Conservation (phyloP, 2,888 invertebrate species). For the Orthosia gracilis region DNA sequence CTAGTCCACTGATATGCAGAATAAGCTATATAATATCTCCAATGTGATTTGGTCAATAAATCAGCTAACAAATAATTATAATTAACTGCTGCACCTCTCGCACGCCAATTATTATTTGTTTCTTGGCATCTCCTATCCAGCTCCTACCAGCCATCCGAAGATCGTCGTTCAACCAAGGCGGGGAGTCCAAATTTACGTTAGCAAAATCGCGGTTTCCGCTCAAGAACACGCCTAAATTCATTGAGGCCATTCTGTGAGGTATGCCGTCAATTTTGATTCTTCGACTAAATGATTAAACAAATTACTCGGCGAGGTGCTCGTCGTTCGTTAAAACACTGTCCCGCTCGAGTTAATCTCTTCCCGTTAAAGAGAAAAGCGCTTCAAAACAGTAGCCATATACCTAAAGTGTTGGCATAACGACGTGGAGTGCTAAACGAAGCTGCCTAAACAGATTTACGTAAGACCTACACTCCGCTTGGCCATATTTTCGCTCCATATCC, state of each 20-base stretch:
- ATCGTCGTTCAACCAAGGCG: too few species aligned
- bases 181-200: neutral
- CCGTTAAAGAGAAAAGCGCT: neutral
- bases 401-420: slow-evolving; percentile 21
- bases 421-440: slow-evolving; percentile 29
- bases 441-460: slow-evolving; percentile 57
- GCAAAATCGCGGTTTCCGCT: neutral
- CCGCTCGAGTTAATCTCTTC: slow-evolving; percentile 10
- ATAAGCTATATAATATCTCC: too few species aligned
- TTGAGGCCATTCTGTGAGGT: neutral
- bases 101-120: too few species aligned
- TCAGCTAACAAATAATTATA: too few species aligned
- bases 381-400: slow-evolving; percentile 12
- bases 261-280: neutral
- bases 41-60: too few species aligned
- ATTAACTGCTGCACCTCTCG: too few species aligned
- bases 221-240: neutral
- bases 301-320: neutral
- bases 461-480: slow-evolving; percentile 42
- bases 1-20: too few species aligned
- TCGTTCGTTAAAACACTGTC: slow-evolving; percentile 7
- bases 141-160: too few species aligned
- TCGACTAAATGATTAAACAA: neutral
- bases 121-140: too few species aligned
- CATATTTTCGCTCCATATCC: slow-evolving; percentile 57